Base-by-base conservation (phyloP, 23 tunicate species). In the Pegea sp. region DNA sequence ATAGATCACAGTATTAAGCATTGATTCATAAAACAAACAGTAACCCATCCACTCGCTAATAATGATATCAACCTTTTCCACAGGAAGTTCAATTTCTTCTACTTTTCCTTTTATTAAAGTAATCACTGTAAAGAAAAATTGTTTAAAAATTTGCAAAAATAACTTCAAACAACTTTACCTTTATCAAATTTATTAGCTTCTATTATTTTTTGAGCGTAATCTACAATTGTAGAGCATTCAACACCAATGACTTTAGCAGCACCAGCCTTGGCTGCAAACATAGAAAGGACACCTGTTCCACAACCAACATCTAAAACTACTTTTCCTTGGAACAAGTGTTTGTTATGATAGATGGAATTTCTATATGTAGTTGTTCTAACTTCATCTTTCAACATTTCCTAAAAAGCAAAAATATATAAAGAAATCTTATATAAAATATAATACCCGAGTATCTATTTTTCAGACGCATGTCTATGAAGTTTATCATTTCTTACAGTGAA, bases 11-110 rank as follows among this genome's bases (percentile, higher is more conserved):
- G 99, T 91, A 69, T 86, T 86, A 13, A 91, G 64, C 99, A 91
- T 91, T 2, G 99, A 79, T 63, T 91, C 99, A 65, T 91, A 91
- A 24, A 91, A 72, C 29, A 91, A 52, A 58, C 99, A 91, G 55
- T 91, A 91, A 28, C 99, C 99, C 99, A 91, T 91, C 99, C 99
- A 91, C 58, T 91, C 99, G 32, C 86, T 72, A 24, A 91, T 42
- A 21, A 91, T 91, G 28, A 91, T 78, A 38, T 91, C 99, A 66
- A 91, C 99, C 60, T 91, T 91, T 48, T 72, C 86, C 44, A 91
- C 91, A 1, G 99, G 99, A 13, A 91, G 67, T 24, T 62, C 69
- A 28, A 91, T 87, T 52, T 91, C 99, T 63, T 91, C 99, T 31
- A 91, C 93, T 68, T 91, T 91, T 30, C 99, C 99, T 63, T 91